These are phyloP conservation scores for Chauna torquata DNA, from an alignment of 2,113 vertebrate species.

Conservation along the genomic window DNA sequence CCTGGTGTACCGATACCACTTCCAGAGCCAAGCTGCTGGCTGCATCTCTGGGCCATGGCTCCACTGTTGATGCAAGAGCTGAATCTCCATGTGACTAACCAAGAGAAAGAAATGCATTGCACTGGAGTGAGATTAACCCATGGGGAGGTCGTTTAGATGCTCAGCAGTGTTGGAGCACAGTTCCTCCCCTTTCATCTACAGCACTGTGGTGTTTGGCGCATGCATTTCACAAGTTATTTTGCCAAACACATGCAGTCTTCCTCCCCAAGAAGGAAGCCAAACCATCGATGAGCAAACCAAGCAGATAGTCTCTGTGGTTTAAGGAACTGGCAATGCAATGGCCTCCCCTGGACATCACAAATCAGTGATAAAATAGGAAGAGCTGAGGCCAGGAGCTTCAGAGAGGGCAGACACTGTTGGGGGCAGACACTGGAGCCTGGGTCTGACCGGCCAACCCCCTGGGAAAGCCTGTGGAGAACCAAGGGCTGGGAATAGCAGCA, in stretches of 20 bases:
- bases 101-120: background rate
- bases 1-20: background rate
- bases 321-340: background rate
- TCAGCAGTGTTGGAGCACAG: background rate
- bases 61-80: background rate
- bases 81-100: background rate
- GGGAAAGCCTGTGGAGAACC: accelerated
- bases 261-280: background rate
- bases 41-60: accelerated
- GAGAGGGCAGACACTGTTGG: background rate
- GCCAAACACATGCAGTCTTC: background rate
- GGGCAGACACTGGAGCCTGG: background rate
- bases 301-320: background rate
- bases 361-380: background rate
- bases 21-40: accelerated
- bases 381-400: background rate
- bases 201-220: background rate
- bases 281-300: background rate
- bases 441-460: background rate
- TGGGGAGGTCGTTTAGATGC: too few relatives aligned
- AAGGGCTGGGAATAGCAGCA: background rate
- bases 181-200: background rate
- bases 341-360: background rate
- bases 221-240: background rate
- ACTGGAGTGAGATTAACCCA: background rate